Conservation (phyloP, 2,888 invertebrate genomes). For the Coecobrya sp. region DNA sequence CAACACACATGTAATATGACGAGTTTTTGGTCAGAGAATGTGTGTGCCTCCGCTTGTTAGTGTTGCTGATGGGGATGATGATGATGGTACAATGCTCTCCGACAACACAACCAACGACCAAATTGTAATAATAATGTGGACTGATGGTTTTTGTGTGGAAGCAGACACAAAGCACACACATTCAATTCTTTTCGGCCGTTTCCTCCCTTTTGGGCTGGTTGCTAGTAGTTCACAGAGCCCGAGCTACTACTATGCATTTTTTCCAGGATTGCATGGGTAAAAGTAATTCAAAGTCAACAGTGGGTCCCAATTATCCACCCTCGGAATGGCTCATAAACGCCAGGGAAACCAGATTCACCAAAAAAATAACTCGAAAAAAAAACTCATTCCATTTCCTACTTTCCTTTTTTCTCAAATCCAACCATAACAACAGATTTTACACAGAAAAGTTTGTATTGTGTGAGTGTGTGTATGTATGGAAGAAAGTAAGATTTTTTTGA, state of each 20-base stretch:
- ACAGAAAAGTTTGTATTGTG: not conserved
- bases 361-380: too few species aligned
- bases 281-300: slow-evolving; percentile 85
- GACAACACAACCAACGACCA: not conserved
- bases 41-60: not conserved
- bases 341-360: slow-evolving; percentile 85
- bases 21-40: too few species aligned
- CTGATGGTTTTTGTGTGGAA: not conserved
- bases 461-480: too few species aligned
- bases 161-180: not conserved
- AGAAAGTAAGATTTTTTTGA: not conserved
- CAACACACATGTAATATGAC: not conserved
- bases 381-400: slow-evolving; percentile 84
- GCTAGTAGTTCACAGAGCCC: not conserved
- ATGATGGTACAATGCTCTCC: slow-evolving; percentile 30
- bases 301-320: slow-evolving; percentile 85
- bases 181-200: not conserved
- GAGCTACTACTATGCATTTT: not conserved
- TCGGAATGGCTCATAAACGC: slow-evolving; percentile 85
- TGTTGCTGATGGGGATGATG: slow-evolving; percentile 32
- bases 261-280: slow-evolving; percentile 80
- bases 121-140: not conserved
- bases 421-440: not conserved
- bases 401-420: not conserved
- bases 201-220: not conserved